phyloP scores from a whole-genome alignment of 2,113 vertebrate genomes.

The Platanista minor region DNA sequence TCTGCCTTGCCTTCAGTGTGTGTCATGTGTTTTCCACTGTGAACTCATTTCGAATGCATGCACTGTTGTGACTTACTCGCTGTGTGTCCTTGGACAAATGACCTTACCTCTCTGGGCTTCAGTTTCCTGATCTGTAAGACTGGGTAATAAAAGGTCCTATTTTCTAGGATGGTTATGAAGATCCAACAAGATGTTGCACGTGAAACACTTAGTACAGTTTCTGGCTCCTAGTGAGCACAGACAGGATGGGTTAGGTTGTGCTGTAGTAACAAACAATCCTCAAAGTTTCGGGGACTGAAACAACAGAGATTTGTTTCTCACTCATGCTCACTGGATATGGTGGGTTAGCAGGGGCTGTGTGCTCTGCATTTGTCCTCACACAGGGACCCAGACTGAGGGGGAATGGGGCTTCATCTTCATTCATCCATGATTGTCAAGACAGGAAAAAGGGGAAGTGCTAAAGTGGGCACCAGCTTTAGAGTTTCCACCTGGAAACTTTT shows the following conservation, averaged over 20 bases:
- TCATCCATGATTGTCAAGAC: no score
- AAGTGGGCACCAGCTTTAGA: not conserved
- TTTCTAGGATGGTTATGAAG: not conserved
- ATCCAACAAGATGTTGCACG: rapidly evolving
- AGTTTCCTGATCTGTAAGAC: not conserved
- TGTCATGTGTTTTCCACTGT: not conserved
- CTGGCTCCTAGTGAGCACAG: rapidly evolving
- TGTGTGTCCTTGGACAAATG: not conserved
- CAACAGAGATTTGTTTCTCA: not conserved
- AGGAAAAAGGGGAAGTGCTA: no score
- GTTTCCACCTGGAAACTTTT: not conserved
- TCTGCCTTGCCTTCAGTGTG: not conserved
- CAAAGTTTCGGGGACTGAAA: no score
- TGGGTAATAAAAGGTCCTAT: not conserved
- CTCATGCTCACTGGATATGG: no score
- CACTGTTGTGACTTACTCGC: not conserved
- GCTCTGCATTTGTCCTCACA: not conserved
- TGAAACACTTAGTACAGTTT: not conserved
- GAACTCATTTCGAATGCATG: not conserved
- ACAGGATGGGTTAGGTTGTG: not conserved
- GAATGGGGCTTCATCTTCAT: no score
- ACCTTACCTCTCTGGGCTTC: not conserved
- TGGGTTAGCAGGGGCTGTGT: not conserved
- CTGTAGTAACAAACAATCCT: not conserved
- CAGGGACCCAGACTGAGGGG: not conserved